Evolutionary conservation across 2,797 vertebrate genomes (phyloP).

Genomic region (Eurystomus glaucurus): DNA sequence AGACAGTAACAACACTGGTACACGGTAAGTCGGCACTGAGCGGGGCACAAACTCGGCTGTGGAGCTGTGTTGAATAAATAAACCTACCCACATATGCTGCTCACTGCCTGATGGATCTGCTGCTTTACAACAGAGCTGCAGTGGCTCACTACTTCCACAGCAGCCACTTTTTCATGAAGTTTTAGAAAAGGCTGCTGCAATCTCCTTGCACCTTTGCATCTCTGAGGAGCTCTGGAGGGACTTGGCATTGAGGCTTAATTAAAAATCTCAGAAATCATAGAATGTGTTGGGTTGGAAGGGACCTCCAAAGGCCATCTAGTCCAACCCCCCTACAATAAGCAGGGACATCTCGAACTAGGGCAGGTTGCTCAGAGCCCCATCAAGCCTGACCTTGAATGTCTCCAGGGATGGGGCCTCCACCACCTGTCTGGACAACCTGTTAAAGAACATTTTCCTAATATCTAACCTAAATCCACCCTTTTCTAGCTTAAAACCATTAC

Average conservation of each 20-base stretch:
- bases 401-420: too few species aligned
- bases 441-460: too few species aligned
- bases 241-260: slow-evolving; percentile 80
- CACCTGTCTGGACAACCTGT: too few species aligned
- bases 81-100: not conserved
- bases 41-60: not conserved
- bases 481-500: too few species aligned
- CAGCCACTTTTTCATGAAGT: not conserved
- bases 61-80: not conserved
- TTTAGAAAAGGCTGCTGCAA: not conserved
- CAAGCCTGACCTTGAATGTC: too few species aligned
- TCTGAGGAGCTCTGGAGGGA: slow-evolving; percentile 68
- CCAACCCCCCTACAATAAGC: too few species aligned
- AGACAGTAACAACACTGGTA: accelerated
- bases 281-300: too few species aligned
- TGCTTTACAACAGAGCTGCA: not conserved
- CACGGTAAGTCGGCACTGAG: accelerated
- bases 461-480: too few species aligned
- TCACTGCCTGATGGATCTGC: not conserved
- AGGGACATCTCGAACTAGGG: too few species aligned
- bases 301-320: too few species aligned
- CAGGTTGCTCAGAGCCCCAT: too few species aligned
- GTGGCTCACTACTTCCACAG: not conserved
- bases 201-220: not conserved
- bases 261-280: slow-evolving; percentile 35